These are phyloP conservation scores for Resseliella maxima DNA, from an alignment of 2,888 invertebrate species.

Conservation along the genomic window DNA sequence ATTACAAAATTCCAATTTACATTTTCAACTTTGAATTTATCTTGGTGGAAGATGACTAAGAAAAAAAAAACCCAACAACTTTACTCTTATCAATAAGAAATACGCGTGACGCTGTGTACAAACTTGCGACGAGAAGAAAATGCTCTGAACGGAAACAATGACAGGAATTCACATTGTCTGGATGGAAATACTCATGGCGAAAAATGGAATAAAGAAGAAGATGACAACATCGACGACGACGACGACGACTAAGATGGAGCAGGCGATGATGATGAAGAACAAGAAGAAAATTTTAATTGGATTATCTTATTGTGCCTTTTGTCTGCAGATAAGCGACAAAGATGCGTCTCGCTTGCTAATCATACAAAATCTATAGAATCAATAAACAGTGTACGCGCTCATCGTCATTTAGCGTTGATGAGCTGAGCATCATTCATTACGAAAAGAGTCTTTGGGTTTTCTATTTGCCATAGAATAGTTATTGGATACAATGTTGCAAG, in stretches of 20 bases:
- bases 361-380: neutral
- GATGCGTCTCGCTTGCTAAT: neutral
- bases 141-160: neutral
- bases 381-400: neutral
- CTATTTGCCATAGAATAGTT: no score
- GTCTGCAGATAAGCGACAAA: slow-evolving; percentile 6
- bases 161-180: neutral
- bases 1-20: slow-evolving; percentile 44
- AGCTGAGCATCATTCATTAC: neutral
- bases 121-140: neutral
- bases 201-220: no score
- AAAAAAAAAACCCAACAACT: neutral
- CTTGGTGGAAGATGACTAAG: neutral
- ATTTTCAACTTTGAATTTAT: slow-evolving; percentile 44
- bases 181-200: no score
- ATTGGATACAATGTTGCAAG: neutral
- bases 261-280: neutral
- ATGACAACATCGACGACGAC: no score
- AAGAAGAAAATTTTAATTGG: neutral
- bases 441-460: neutral
- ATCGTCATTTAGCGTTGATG: neutral
- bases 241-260: no score
- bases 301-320: slow-evolving; percentile 29
- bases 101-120: neutral
- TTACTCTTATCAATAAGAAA: neutral